phyloP scores from a whole-genome alignment of 2,113 vertebrate species.

The Platanista minor region DNA sequence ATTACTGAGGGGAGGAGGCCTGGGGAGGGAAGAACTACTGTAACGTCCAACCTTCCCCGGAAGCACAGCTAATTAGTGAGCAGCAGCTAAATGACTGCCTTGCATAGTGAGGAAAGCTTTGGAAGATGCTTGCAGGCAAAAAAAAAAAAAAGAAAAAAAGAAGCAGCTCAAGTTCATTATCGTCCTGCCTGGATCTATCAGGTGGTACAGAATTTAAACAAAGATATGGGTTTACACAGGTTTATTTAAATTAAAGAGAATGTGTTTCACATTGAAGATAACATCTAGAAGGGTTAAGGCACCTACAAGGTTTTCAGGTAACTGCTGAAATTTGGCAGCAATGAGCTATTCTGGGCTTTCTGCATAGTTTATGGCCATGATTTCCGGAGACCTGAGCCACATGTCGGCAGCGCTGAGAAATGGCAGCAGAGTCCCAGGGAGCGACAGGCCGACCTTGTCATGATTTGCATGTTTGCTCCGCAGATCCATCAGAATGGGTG shows the following conservation, averaged over 20 bases:
- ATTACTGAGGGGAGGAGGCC: conserved; percentile 47
- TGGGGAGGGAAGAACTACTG: background rate
- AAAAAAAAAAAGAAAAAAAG: background rate
- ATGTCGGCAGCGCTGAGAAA: fast-evolving
- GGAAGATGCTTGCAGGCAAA: background rate
- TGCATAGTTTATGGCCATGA: fast-evolving
- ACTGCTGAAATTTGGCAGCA: background rate
- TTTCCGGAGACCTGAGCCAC: fast-evolving
- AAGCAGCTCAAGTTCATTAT: background rate
- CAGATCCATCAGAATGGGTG: fast-evolving
- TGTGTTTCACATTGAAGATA: background rate
- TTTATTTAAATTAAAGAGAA: background rate
- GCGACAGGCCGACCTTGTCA: fast-evolving
- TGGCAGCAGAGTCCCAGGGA: fast-evolving
- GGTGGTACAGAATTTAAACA: background rate
- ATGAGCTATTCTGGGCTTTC: no score
- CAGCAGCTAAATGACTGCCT: background rate
- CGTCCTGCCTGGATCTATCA: background rate
- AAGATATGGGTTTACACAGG: background rate
- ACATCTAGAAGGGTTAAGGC: background rate
- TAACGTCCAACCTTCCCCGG: background rate
- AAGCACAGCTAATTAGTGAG: conserved; percentile 57
- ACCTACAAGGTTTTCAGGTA: fast-evolving
- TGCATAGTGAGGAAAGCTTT: background rate
- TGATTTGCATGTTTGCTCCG: fast-evolving